Base-by-base conservation (phyloP, 92 coral and sea anemone species). In the Epizoanthus ramosus region DNA sequence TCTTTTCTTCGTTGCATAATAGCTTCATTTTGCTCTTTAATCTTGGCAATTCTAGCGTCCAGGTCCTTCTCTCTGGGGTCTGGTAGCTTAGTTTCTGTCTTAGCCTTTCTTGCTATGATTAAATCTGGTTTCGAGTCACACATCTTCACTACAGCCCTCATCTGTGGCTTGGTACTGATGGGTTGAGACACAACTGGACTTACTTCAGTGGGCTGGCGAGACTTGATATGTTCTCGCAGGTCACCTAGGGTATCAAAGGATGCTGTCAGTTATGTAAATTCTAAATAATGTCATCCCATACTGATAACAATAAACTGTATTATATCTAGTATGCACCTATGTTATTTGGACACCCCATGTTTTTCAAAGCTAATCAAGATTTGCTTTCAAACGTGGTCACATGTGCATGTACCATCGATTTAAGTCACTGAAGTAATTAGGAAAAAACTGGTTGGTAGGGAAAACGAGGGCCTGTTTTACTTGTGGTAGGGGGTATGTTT, bases 31-130 rank as follows among this genome's bases (percentile, higher is more conserved):
- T 85, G 87, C 73, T 80, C 85, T 63, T 90, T 75, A 25, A 93
- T 93, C 54, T 85, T 87, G 18, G 94, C 91, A 71, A 93, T 93
- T 19, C 91, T 92, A 19, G 71, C 95, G 75, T 93, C 98, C 45
- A 93, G 98, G 57, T 91, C 98, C 85, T 79, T 76, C 79, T 93
- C 98, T 80, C 54, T 87, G 7, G 33, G 61, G 39, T 84, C 87
- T 64, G 63, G 28, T 21, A 64, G 50, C 73, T 33, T 73, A 10
- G 67, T 47, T 58, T 86, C 79, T 21, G 74, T 85, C 76, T 77
- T 85, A 28, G 19, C 39, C 53, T 77, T 85, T 64, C 37, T 75
- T 22, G 74, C 84, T 56, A 80, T 85, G 57, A 89, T 52, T 77
- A 77, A 61, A 15, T 63, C 82, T n/a, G 71, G 43, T 77, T 77